These are phyloP conservation scores for Metaphire vulgaris DNA, from an alignment of 1,140 invertebrate genomes.

Conservation along the genomic window DNA sequence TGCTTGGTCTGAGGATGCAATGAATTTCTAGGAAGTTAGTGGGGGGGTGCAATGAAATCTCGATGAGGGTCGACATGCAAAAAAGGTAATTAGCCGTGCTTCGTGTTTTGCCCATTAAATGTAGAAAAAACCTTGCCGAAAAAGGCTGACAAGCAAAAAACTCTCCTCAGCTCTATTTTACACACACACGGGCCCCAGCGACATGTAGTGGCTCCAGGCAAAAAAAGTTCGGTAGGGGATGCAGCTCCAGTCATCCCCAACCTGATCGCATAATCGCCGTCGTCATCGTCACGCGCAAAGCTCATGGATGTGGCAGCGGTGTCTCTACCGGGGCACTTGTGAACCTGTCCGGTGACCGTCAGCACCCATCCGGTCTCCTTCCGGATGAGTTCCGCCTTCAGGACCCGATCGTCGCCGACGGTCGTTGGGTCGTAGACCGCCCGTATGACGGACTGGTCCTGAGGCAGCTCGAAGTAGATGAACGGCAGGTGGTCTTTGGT, in stretches of 20 bases:
- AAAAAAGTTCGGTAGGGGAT: not conserved
- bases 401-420: conserved; percentile 18
- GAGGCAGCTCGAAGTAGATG: conserved; percentile 24
- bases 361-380: conserved; percentile 11
- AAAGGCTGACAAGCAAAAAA: too few relatives aligned
- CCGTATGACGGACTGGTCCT: conserved; percentile 14
- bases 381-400: conserved; percentile 18
- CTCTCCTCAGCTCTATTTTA: too few relatives aligned
- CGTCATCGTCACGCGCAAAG: too few relatives aligned
- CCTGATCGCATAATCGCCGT: not conserved
- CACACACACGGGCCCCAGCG: too few relatives aligned
- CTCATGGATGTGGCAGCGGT: too few relatives aligned
- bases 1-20: too few relatives aligned
- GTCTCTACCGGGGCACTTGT: conserved; percentile 25
- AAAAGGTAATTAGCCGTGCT: too few relatives aligned
- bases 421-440: conserved; percentile 18
- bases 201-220: not conserved
- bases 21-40: too few relatives aligned
- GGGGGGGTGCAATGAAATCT: not conserved
- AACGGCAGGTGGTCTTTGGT: conserved; percentile 10
- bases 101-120: too few relatives aligned
- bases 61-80: too few relatives aligned
- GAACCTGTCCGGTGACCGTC: conserved; percentile 10
- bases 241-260: not conserved
- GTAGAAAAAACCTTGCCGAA: too few relatives aligned